Evolutionary conservation across 2,797 vertebrate species (phyloP), one percentile per base, ranked within the genome.

Genomic region (Xyrichtys novacula): DNA sequence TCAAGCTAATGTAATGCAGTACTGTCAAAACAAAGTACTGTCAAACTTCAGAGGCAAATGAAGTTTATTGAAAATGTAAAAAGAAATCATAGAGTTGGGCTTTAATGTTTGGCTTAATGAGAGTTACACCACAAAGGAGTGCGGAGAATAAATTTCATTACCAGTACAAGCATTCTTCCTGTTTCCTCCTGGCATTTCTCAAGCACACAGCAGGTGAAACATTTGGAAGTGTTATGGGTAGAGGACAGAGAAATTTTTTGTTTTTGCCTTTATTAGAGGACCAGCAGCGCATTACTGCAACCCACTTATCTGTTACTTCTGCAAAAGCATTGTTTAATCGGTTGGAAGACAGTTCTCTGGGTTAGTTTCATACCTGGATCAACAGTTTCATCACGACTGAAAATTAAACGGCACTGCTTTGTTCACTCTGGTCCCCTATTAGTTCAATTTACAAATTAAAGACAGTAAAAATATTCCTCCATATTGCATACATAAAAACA

Each of bases 1-100:
- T 43, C 4, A 4, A 47, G 11, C 5, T 15, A 11, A 42, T 20
- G 4, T 42, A 1, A 63, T 43, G 7, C n/a, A 49, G 2, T 15
- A 39, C 0, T 3, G 5, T 15, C n/a, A 12, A 46, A 31, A 42
- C 17, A 32, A 28, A 22, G n/a, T n/a, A n/a, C n/a, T n/a, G 26
- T 16, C 14, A 12, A 32, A 32, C 6, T 34, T 68, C 50, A 78
- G 50, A 34, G 11, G 36, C 54, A 85, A 74, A 73, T 61, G 68
- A 31, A 74, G 5, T 56, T 74, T 81, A 81, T 55, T 78, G 85
- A 56, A 88, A 74, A n/a, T n/a, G n/a, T n/a, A n/a, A n/a, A n/a
- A n/a, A n/a, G 32, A 34, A 34, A 34, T 34, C 67, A 76, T 57
- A 72, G 40, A 79, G 40, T 50, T 38, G 28, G 46, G 36, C 68